phyloP scores from a whole-genome alignment of 1,140 invertebrate species.

The Temnothorax nylanderi region DNA sequence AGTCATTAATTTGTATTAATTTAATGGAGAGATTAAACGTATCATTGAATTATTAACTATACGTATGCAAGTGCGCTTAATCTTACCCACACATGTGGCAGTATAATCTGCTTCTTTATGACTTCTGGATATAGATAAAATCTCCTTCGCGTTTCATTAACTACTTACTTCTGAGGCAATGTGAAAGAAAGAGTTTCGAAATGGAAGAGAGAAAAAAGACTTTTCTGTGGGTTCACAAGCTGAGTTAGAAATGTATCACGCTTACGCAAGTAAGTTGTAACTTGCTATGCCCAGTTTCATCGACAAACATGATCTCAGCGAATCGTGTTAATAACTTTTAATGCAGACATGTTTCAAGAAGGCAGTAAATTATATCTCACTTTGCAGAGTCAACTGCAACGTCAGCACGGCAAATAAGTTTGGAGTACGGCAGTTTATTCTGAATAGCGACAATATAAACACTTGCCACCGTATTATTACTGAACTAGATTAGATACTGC shows the following conservation, averaged over 20 bases:
- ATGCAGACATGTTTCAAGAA: background rate
- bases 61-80: background rate
- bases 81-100: background rate
- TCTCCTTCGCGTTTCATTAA: background rate
- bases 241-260: background rate
- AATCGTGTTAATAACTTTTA: constrained; percentile 14
- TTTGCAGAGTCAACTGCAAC: constrained; percentile 7
- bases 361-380: constrained; percentile 26
- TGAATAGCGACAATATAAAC: background rate
- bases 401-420: constrained; percentile 8
- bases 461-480: constrained; percentile 23
- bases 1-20: background rate
- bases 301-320: constrained; percentile 10
- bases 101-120: background rate
- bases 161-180: background rate
- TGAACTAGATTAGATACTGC: constrained; percentile 28
- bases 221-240: background rate
- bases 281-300: constrained; percentile 11
- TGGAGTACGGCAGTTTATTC: background rate
- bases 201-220: background rate
- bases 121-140: background rate
- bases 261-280: constrained; percentile 1
- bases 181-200: background rate
- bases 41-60: background rate
- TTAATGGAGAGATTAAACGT: background rate